Conservation (phyloP, 2,888 invertebrate species). For the Schizotus pectinicornis region DNA sequence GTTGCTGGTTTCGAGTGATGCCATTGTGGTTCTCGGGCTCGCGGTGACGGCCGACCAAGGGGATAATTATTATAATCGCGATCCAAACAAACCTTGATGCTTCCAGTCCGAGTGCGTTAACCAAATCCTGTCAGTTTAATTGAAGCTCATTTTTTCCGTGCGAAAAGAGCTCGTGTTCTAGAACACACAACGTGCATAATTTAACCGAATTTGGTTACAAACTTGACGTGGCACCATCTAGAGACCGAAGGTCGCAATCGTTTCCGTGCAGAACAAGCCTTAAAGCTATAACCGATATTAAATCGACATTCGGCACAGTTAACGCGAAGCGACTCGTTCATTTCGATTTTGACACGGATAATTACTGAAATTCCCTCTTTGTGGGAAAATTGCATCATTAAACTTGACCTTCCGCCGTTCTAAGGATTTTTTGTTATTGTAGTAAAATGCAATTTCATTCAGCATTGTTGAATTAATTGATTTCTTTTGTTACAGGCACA, state of each 20-base stretch:
- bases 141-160: constrained; percentile 12
- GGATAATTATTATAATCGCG: constrained; percentile 12
- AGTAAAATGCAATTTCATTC: not conserved
- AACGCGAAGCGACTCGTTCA: no score
- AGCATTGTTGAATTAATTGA: constrained; percentile 9
- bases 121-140: constrained; percentile 4
- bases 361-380: no score
- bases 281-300: constrained; percentile 3
- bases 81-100: constrained; percentile 1
- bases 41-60: not conserved
- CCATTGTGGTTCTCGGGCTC: not conserved
- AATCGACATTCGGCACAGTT: no score
- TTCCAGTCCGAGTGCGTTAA: constrained; percentile 9
- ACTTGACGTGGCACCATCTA: no score
- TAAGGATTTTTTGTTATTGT: not conserved
- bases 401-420: constrained; percentile 9
- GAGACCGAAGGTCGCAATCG: constrained; percentile 1
- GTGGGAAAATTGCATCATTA: constrained; percentile 1
- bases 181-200: not conserved
- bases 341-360: no score
- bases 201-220: not conserved
- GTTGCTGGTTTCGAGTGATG: no score
- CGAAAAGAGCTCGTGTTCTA: constrained; percentile 3
- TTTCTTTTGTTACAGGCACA: constrained; percentile 34
- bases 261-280: constrained; percentile 3